phyloP scores from a whole-genome alignment of 2,888 invertebrate species.

The Hymenopus coronatus region DNA sequence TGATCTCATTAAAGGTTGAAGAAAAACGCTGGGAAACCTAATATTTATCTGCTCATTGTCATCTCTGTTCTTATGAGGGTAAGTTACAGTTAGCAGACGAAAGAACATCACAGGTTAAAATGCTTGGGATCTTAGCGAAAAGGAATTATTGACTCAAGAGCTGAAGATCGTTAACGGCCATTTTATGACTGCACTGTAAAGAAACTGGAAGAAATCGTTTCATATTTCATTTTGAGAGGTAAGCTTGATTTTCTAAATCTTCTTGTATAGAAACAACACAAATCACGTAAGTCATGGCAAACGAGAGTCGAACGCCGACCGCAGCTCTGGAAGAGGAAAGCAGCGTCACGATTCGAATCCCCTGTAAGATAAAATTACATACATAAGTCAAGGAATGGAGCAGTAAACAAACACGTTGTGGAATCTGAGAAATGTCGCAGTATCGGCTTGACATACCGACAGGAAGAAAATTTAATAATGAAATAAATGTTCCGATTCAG shows the following conservation, averaged over 20 bases:
- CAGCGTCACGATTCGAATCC: not conserved
- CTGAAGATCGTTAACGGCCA: not conserved
- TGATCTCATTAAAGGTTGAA: too few relatives aligned
- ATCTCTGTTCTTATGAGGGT: too few relatives aligned
- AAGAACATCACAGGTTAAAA: too few relatives aligned
- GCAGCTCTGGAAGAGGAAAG: not conserved
- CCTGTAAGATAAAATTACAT: not conserved
- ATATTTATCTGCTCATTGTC: too few relatives aligned
- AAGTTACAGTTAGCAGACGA: too few relatives aligned
- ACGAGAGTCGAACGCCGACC: not conserved
- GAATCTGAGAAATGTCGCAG: not conserved
- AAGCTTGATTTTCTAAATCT: not conserved
- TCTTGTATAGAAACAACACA: too few relatives aligned
- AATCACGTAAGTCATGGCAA: not conserved
- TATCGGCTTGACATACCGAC: not conserved
- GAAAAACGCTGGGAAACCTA: too few relatives aligned
- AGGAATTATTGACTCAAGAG: too few relatives aligned
- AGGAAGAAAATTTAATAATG: not conserved
- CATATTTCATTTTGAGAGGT: not conserved
- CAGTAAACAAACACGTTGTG: not conserved
- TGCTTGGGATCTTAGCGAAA: too few relatives aligned
- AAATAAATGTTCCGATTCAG: not conserved
- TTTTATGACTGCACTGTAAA: not conserved
- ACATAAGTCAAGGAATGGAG: not conserved
- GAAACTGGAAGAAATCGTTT: not conserved